Conservation (phyloP, 2,797 vertebrate species). For the Sebastes variabilis region DNA sequence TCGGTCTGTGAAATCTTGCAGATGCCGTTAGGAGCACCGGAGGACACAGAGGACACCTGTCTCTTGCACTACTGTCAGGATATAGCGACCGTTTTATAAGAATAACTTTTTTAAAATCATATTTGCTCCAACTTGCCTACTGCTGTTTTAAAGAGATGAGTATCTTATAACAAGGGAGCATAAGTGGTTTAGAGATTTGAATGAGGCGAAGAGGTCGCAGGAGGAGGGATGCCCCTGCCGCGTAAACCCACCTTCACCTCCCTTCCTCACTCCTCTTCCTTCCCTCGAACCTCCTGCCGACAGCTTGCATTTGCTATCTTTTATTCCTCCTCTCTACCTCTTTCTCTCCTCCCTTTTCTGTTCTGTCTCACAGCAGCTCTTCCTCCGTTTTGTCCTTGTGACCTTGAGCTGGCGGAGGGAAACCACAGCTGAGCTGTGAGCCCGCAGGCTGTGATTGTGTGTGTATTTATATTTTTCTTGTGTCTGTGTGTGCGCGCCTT, state of each 20-base stretch:
- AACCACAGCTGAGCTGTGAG: not conserved
- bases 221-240: not conserved
- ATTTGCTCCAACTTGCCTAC: too few relatives aligned
- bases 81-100: too few relatives aligned
- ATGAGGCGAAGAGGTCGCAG: slow-evolving; percentile 1
- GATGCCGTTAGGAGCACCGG: too few relatives aligned
- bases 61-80: too few relatives aligned
- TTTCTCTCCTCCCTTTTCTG: not conserved
- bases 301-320: not conserved
- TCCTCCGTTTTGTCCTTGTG: not conserved
- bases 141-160: not conserved
- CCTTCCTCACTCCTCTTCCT: not conserved
- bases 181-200: slow-evolving; percentile 3
- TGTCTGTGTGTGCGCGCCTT: not conserved
- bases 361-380: not conserved
- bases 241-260: not conserved
- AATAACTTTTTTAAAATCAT: too few relatives aligned
- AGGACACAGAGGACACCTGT: too few relatives aligned
- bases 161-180: not conserved
- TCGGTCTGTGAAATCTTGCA: too few relatives aligned
- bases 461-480: not conserved
- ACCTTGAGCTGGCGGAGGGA: slow-evolving; percentile 43
- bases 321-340: not conserved
- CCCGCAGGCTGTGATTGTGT: slow-evolving; percentile 1
- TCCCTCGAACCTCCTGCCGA: not conserved